Percentiles rank a stretch among this genome's conserved stretches.
Evolutionary conservation across 2,797 vertebrate genomes (phyloP).

Genomic region (Fistularia commersonii): DNA sequence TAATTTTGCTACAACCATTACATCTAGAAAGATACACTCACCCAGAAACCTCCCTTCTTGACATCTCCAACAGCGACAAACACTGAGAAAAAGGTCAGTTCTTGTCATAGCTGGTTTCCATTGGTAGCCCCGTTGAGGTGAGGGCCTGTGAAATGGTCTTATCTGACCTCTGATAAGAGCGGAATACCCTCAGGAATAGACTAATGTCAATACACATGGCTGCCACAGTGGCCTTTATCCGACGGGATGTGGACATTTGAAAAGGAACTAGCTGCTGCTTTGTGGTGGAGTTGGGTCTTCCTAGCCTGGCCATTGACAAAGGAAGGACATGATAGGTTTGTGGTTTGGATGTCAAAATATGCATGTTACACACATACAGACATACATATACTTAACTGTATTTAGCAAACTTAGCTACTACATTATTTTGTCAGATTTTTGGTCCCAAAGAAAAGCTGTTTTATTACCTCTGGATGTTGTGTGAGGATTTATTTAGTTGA

Average conservation of each 20-base stretch:
- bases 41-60: conserved; percentile 1
- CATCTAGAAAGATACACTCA: conserved; percentile 7
- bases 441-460: conserved; percentile 49
- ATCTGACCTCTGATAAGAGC: conserved; percentile 71
- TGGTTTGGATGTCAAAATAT: conserved; percentile 5
- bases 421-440: conserved; percentile 58
- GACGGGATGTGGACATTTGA: conserved; percentile 37
- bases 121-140: conserved; percentile 53
- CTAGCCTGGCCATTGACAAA: conserved; percentile 16
- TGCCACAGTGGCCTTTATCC: conserved; percentile 39
- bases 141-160: conserved; percentile 67
- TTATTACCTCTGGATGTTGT: conserved; percentile 49
- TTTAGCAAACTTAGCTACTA: conserved; percentile 52
- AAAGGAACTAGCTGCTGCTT: conserved; percentile 23
- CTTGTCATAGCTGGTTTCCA: conserved; percentile 30
- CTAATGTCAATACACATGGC: conserved; percentile 65
- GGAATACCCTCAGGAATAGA: conserved; percentile 58
- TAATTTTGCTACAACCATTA: conserved; percentile 33
- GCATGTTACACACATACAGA: conserved; percentile 26
- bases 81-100: conserved; percentile 21
- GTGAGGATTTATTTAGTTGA: conserved; percentile 42
- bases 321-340: conserved; percentile 24
- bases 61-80: conserved; percentile 15
- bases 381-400: conserved; percentile 37
- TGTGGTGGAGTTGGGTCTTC: conserved; percentile 12